phyloP scores from a whole-genome alignment of 1,140 invertebrate genomes.

The Littorina saxatilis region DNA sequence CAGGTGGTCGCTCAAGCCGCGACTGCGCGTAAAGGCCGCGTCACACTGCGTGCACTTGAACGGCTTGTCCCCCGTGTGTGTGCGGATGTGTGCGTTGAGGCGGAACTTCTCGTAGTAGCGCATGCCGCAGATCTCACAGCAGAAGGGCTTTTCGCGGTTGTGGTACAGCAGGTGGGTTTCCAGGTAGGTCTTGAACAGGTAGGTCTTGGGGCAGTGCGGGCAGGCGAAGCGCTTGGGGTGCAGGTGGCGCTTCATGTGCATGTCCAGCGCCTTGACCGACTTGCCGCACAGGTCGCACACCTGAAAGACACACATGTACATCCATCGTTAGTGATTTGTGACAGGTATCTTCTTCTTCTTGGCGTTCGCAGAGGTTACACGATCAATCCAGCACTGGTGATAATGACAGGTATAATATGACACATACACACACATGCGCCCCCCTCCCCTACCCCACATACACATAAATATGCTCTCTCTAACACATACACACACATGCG shows the following conservation, averaged over 20 bases:
- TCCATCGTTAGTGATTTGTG: not conserved
- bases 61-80: too few relatives aligned
- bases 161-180: not conserved
- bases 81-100: not conserved
- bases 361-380: too few relatives aligned
- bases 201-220: not conserved
- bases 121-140: conserved; percentile 5
- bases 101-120: not conserved
- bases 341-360: too few relatives aligned
- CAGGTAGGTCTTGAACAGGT: not conserved
- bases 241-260: not conserved
- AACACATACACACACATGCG: too few relatives aligned
- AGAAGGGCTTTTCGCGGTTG: not conserved
- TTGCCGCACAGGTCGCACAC: conserved; percentile 3
- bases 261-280: not conserved
- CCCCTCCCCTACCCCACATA: too few relatives aligned
- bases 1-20: not conserved
- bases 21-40: not conserved
- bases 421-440: too few relatives aligned
- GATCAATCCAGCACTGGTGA: too few relatives aligned
- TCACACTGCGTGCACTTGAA: too few relatives aligned
- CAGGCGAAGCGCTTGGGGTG: not conserved
- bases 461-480: too few relatives aligned
- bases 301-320: not conserved
- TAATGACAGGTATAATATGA: too few relatives aligned